These are phyloP conservation scores for Spilosoma lubricipeda DNA, from an alignment of 2,888 invertebrate genomes.

Conservation along the genomic window DNA sequence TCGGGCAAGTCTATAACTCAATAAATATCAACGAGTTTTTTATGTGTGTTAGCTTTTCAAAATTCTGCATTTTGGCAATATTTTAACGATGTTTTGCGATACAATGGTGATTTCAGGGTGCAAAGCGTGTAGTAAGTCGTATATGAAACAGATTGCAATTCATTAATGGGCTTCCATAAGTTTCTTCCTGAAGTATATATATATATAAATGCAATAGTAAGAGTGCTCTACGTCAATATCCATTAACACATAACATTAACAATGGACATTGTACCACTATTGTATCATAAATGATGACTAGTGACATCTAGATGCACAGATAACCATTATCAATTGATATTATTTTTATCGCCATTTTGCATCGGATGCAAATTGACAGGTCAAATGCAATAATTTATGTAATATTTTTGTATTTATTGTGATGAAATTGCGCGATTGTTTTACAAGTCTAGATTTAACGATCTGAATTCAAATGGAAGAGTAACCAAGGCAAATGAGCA, in stretches of 20 bases:
- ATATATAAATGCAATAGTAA: background rate
- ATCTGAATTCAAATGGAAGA: background rate
- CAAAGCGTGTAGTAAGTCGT: background rate
- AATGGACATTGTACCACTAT: slow-evolving; percentile 3
- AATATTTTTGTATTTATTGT: slow-evolving; percentile 9
- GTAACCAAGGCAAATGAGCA: too few relatives aligned
- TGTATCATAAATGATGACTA: background rate
- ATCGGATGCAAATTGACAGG: slow-evolving; percentile 7
- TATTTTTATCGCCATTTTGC: slow-evolving; percentile 11
- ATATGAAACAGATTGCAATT: background rate
- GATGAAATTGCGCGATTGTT: background rate
- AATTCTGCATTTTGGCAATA: background rate
- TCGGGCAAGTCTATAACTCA: too few relatives aligned
- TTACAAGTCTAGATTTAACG: background rate
- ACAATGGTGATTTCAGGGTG: background rate
- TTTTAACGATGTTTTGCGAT: too few relatives aligned
- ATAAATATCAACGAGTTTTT: too few relatives aligned
- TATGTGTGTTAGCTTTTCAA: too few relatives aligned
- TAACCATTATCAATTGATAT: slow-evolving; percentile 1
- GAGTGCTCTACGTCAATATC: background rate
- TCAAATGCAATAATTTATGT: slow-evolving; percentile 5
- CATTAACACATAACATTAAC: background rate
- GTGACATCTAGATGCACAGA: slow-evolving; percentile 9
- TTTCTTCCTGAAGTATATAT: too few relatives aligned
- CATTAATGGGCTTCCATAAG: background rate